phyloP scores from a whole-genome alignment of 64 coral and sea anemone species.

The Montipora sp. region DNA sequence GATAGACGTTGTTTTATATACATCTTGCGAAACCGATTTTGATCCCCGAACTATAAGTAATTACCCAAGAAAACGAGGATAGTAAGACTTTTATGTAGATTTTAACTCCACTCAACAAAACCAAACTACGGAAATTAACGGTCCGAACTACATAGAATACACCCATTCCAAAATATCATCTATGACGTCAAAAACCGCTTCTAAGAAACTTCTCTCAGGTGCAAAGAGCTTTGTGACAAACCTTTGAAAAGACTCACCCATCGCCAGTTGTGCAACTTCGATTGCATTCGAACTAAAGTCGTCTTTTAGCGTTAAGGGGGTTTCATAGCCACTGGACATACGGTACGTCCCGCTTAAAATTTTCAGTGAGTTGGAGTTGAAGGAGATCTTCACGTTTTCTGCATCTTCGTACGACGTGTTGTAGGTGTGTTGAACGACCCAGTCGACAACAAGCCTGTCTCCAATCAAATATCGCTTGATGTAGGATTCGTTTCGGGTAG shows the following conservation, averaged over 20 bases:
- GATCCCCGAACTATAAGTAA: no score
- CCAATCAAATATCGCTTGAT: conserved; percentile 70
- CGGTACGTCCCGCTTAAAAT: conserved; percentile 43
- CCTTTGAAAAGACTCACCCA: conserved; percentile 10
- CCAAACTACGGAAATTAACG: no score
- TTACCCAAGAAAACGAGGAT: no score
- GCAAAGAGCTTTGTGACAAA: no score
- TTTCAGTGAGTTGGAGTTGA: conserved; percentile 47
- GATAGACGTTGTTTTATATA: no score
- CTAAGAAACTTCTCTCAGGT: no score
- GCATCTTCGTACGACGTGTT: conserved; percentile 88
- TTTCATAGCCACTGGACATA: neutral
- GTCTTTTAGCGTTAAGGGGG: neutral
- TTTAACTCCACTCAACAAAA: no score
- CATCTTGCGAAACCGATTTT: no score
- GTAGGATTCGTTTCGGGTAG: conserved; percentile 65
- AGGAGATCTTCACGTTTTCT: conserved; percentile 35
- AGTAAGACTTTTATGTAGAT: no score
- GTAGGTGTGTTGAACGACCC: conserved; percentile 62
- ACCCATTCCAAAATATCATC: no score
- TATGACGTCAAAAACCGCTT: no score
- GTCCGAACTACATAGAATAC: no score
- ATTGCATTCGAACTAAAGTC: neutral
- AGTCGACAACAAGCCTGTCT: conserved; percentile 65
- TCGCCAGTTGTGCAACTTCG: neutral